phyloP scores from a whole-genome alignment of 2,113 vertebrate genomes.

The Paratilapia polleni region DNA sequence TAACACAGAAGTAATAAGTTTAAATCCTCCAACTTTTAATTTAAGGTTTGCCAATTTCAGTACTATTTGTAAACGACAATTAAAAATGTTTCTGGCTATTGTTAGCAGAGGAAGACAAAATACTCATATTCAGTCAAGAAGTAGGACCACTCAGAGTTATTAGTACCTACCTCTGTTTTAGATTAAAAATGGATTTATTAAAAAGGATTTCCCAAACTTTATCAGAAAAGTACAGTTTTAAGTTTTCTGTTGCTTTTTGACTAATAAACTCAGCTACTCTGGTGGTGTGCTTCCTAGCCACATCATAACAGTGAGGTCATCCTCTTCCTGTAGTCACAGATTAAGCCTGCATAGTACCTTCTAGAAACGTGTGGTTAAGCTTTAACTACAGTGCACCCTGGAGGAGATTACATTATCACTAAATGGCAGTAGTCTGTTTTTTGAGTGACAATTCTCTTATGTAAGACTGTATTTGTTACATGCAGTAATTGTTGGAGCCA shows the following conservation, averaged over 20 bases:
- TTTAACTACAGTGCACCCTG: background rate
- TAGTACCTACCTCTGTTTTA: too few relatives aligned
- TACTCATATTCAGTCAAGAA: too few relatives aligned
- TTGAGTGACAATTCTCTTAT: slow-evolving; percentile 31
- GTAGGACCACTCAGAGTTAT: too few relatives aligned
- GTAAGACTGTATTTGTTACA: slow-evolving; percentile 23
- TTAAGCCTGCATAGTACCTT: slow-evolving; percentile 34
- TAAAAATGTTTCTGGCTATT: too few relatives aligned
- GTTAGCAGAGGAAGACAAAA: too few relatives aligned
- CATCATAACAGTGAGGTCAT: slow-evolving; percentile 31
- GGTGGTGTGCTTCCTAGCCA: background rate
- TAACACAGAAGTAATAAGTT: background rate
- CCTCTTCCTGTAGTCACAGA: slow-evolving; percentile 24
- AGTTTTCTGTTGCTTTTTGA: background rate
- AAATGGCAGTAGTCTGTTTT: slow-evolving; percentile 18
- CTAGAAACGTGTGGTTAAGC: slow-evolving; percentile 35
- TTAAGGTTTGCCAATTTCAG: background rate
- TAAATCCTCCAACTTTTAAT: background rate
- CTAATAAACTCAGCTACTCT: background rate
- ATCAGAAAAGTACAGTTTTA: background rate
- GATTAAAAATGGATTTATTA: background rate
- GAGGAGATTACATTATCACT: slow-evolving; percentile 43
- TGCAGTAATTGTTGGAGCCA: slow-evolving; percentile 7
- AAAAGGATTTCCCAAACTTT: background rate
- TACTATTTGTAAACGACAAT: background rate